These are phyloP conservation scores for Meandrusa payeni DNA, from an alignment of 2,888 invertebrate genomes.

Conservation along the genomic window DNA sequence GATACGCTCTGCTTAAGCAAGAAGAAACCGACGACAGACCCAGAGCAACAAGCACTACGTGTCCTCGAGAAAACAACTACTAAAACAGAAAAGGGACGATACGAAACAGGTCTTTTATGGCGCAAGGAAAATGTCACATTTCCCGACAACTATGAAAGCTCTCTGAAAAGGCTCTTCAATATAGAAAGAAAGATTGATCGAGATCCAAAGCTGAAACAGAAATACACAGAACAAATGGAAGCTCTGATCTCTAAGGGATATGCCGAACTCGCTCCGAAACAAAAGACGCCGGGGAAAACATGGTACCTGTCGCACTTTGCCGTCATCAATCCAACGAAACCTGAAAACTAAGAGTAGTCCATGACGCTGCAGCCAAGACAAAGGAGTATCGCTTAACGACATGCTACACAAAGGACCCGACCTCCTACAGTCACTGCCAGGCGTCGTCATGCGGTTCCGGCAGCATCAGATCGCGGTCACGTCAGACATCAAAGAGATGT, in stretches of 20 bases:
- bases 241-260: slow-evolving; percentile 3
- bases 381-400: slow-evolving; percentile 31
- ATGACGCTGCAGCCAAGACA: slow-evolving; percentile 27
- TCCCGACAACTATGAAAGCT: slow-evolving; percentile 10
- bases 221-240: not conserved
- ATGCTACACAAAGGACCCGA: slow-evolving; percentile 42
- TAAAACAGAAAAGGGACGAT: slow-evolving; percentile 6
- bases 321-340: slow-evolving; percentile 26
- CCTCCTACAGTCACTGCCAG: slow-evolving; percentile 36
- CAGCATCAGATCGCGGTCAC: not conserved
- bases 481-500: slow-evolving; percentile 2
- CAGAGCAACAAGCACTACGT: slow-evolving; percentile 2
- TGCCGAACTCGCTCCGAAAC: slow-evolving; percentile 17
- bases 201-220: slow-evolving; percentile 12
- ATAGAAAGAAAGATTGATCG: slow-evolving; percentile 10
- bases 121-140: not conserved
- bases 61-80: not conserved
- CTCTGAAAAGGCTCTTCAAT: not conserved
- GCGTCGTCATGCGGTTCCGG: slow-evolving; percentile 32
- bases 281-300: not conserved
- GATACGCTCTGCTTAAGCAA: not conserved
- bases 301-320: slow-evolving; percentile 29
- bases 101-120: slow-evolving; percentile 15
- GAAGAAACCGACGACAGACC: slow-evolving; percentile 9
- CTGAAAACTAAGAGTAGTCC: slow-evolving; percentile 26